Evolutionary conservation across 1,140 invertebrate species (phyloP), one percentile per base, ranked within the genome.

Genomic region (Dreissena polymorpha): DNA sequence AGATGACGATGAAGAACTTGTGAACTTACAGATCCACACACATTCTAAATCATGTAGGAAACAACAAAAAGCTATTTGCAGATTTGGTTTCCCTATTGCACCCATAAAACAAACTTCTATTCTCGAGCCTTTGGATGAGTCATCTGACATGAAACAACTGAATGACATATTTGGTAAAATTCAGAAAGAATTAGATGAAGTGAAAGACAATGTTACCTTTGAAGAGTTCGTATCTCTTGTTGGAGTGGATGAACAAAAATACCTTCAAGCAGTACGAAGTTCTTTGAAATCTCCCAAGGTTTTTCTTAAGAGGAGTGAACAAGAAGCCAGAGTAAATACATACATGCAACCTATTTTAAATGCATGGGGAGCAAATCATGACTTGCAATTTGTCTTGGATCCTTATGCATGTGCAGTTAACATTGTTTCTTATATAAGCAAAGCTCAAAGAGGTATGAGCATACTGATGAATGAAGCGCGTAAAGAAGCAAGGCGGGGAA

Each of bases 51-150:
- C 65, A 18, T 86, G 85, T 64, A 77, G 53, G 49, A 83, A 83
- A 72, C 49, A 51, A 23, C 6, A 16, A 8, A 57, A 67, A 67
- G 60, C 68, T 7, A 23, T 57, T 0, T 88, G 85, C 78, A 49
- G 87, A 25, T 88, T 85, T 77, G 80, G 84, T n/a, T 87, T 87
- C 68, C 84, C 86, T 18, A 10, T 82, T 10, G 84, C 86, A 25
- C 84, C 84, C 13, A 83, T 88, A 74, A 71, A 27, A 72, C 21
- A 65, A 76, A 88, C 86, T 53, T 16, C 53, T 18, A 84, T 88
- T 67, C 63, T 88, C 29, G 69, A 84, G 29, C 83, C 85, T 55
- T 71, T 84, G 27, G 63, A 77, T 27, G 16, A 23, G n/a, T 71
- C 82, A 49, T 55, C 64, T 27, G 10, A 67, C 21, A 77, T 77